These are phyloP conservation scores for Drosophila vallismaia DNA, from an alignment of 2,888 invertebrate species.

Conservation along the genomic window DNA sequence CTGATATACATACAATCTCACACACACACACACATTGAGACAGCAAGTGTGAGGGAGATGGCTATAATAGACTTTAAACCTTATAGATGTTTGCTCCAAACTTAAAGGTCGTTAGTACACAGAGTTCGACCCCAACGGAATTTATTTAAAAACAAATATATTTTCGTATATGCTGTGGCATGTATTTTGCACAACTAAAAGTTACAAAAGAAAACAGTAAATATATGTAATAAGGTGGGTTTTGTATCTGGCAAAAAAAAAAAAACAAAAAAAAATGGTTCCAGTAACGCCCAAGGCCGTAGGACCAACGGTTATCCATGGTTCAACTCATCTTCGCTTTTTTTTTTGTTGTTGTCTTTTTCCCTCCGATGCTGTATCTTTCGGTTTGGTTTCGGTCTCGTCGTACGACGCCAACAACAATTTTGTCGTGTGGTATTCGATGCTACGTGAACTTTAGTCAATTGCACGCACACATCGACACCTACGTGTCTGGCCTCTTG, in stretches of 20 bases:
- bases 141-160: slow-evolving; percentile 4
- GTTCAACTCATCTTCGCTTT: slow-evolving; percentile 45
- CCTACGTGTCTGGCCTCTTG: slow-evolving; percentile 26
- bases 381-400: slow-evolving; percentile 53
- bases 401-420: slow-evolving; percentile 44
- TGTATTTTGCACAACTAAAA: not conserved
- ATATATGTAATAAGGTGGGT: not conserved
- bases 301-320: slow-evolving; percentile 7
- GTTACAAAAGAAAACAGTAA: not conserved
- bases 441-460: slow-evolving; percentile 48
- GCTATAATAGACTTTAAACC: slow-evolving; percentile 56
- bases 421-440: slow-evolving; percentile 33
- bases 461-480: slow-evolving; percentile 28
- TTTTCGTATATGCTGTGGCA: slow-evolving; percentile 4
- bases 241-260: not conserved
- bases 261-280: not conserved
- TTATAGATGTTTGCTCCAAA: slow-evolving; percentile 12
- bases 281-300: not conserved
- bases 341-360: slow-evolving; percentile 58
- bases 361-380: slow-evolving; percentile 65
- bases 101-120: not conserved
- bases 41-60: slow-evolving; percentile 52
- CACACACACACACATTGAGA: slow-evolving; percentile 20
- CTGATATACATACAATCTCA: slow-evolving; percentile 52
- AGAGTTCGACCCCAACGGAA: not conserved